A percentile compares a stretch with the other conserved stretches of the same genome.
These are phyloP conservation scores for Barbus barbus DNA, from an alignment of 2,113 vertebrate species.

Conservation along the genomic window DNA sequence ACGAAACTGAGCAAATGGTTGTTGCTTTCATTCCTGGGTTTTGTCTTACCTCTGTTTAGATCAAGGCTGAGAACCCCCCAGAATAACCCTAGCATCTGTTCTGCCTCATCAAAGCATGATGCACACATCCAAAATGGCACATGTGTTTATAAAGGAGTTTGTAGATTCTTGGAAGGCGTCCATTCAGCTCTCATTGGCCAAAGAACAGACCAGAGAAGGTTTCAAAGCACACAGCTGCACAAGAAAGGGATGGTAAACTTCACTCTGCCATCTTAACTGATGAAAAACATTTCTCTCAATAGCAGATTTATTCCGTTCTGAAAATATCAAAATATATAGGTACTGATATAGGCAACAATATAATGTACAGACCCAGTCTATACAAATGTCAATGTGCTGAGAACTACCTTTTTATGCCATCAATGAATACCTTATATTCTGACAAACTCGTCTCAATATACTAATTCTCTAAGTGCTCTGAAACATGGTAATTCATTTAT, in stretches of 20 bases:
- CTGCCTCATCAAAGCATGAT: background rate
- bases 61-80: background rate
- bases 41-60: constrained; percentile 25
- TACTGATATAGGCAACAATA: constrained; percentile 33
- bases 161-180: background rate
- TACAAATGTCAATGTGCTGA: constrained; percentile 21
- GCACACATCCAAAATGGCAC: constrained; percentile 2
- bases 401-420: constrained; percentile 10
- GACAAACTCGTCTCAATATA: background rate
- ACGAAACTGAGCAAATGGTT: background rate
- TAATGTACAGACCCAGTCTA: constrained; percentile 45
- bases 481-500: background rate
- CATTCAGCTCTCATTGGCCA: background rate
- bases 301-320: constrained; percentile 46
- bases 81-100: constrained; percentile 6
- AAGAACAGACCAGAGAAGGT: background rate
- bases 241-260: background rate
- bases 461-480: background rate
- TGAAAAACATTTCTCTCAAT: constrained; percentile 6
- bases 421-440: background rate
- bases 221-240: background rate
- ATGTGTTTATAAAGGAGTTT: constrained; percentile 5
- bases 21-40: constrained; percentile 1
- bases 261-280: background rate
- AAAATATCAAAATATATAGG: constrained; percentile 49